These are phyloP conservation scores for Ovibos moschatus DNA, from an alignment of 2,113 vertebrate species.

Conservation along the genomic window DNA sequence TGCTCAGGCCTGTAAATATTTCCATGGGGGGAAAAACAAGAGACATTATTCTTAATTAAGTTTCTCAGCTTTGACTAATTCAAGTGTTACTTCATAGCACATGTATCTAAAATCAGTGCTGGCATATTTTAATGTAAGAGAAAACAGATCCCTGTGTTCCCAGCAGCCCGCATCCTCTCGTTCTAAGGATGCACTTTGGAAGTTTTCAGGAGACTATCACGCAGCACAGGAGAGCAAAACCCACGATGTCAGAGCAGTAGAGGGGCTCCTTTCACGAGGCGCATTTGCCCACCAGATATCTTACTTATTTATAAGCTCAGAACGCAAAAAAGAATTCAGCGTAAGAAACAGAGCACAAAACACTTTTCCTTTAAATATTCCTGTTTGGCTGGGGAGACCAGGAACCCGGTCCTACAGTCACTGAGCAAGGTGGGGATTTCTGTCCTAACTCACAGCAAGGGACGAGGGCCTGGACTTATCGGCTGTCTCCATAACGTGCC, in stretches of 20 bases:
- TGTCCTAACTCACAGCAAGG: not conserved
- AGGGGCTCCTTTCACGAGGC: not conserved
- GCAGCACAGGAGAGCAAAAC: not conserved
- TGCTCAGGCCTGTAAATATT: constrained; percentile 42
- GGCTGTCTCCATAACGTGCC: not conserved
- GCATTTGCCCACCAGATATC: not conserved
- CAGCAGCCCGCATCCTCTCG: not conserved
- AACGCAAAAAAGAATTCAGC: not conserved
- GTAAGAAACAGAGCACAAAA: constrained; percentile 11
- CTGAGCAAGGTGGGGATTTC: not conserved
- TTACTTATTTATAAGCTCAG: constrained; percentile 50
- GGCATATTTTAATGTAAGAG: constrained; percentile 34
- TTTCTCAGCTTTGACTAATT: constrained; percentile 61
- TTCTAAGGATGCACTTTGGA: not conserved
- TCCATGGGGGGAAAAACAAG: constrained; percentile 23
- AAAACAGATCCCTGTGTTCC: constrained; percentile 43
- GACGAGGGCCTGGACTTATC: not conserved
- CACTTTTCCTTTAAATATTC: not conserved
- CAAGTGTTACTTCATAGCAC: constrained; percentile 54
- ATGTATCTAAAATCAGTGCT: constrained; percentile 28
- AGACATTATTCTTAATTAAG: constrained; percentile 61
- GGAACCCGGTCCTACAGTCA: not conserved
- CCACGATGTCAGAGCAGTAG: not conserved
- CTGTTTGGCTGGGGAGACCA: not conserved
- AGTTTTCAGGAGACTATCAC: not conserved